Evolutionary conservation across 2,888 invertebrate species (phyloP).

Genomic region (Molanna angustata): DNA sequence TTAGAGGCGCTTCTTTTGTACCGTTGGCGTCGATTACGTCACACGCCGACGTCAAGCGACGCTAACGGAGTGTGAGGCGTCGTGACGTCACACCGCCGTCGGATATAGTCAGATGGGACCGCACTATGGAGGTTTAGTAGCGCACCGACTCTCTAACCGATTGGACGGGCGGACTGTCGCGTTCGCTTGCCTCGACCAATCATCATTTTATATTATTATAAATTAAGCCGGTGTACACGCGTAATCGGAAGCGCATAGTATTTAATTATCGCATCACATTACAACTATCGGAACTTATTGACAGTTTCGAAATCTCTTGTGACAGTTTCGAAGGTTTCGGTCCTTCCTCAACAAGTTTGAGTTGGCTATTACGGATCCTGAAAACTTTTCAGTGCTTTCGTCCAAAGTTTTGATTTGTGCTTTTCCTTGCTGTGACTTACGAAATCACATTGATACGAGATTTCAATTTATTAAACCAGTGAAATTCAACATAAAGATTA

Average conservation of each 20-base stretch:
- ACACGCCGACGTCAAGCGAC: slow-evolving; percentile 34
- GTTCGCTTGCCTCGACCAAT: slow-evolving; percentile 35
- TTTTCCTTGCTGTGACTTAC: no score
- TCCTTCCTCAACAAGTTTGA: no score
- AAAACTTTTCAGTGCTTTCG: no score
- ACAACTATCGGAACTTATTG: no score
- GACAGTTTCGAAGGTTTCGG: no score
- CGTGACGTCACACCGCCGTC: slow-evolving; percentile 52
- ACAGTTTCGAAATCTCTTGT: no score
- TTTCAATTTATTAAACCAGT: no score
- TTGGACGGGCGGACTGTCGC: slow-evolving; percentile 20
- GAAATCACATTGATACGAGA: no score
- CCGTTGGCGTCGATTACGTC: slow-evolving; percentile 46
- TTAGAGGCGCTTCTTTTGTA: slow-evolving; percentile 40
- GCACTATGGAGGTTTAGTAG: slow-evolving; percentile 57
- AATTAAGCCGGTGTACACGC: slow-evolving; percentile 13
- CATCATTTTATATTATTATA: slow-evolving; percentile 36
- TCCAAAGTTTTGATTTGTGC: no score
- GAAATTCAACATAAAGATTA: no score
- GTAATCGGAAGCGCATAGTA: slow-evolving; percentile 27
- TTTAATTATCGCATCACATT: neutral
- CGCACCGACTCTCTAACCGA: slow-evolving; percentile 46
- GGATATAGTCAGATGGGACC: slow-evolving; percentile 56
- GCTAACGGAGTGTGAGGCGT: slow-evolving; percentile 31
- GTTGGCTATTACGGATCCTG: no score